These are phyloP conservation scores for Zygaena filipendulae DNA, from an alignment of 2,888 invertebrate genomes.

Conservation along the genomic window DNA sequence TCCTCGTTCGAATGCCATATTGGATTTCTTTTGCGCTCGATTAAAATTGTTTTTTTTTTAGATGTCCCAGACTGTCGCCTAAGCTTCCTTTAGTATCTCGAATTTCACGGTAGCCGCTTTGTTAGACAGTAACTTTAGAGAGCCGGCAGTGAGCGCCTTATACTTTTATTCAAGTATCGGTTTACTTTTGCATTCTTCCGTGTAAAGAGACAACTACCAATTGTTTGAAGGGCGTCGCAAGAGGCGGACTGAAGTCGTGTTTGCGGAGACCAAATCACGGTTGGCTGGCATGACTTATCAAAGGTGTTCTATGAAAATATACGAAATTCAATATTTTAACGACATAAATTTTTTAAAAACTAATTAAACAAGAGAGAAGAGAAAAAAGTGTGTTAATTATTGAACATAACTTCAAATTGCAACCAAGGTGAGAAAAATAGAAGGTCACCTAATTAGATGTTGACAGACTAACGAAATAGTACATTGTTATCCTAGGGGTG, in stretches of 20 bases:
- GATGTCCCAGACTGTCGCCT: slow-evolving; percentile 54
- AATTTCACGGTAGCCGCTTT: slow-evolving; percentile 62
- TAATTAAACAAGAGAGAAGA: too few relatives aligned
- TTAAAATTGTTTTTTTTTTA: slow-evolving; percentile 47
- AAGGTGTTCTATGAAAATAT: too few relatives aligned
- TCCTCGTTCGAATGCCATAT: slow-evolving; percentile 54
- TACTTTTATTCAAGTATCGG: slow-evolving; percentile 42
- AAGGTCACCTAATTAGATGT: too few relatives aligned
- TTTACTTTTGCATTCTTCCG: slow-evolving; percentile 31
- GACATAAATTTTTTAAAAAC: too few relatives aligned
- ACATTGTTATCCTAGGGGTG: too few relatives aligned
- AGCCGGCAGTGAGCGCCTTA: slow-evolving; percentile 34
- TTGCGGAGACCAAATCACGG: slow-evolving; percentile 24
- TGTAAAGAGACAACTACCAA: too few relatives aligned
- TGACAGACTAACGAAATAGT: too few relatives aligned
- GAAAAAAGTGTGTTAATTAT: too few relatives aligned
- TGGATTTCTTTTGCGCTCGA: slow-evolving; percentile 59
- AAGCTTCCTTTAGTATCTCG: slow-evolving; percentile 52
- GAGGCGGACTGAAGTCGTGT: slow-evolving; percentile 44
- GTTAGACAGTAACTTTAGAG: slow-evolving; percentile 42
- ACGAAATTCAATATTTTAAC: too few relatives aligned
- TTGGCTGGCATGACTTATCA: too few relatives aligned
- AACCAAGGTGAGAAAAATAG: too few relatives aligned
- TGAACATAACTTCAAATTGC: too few relatives aligned
- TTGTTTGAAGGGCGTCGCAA: slow-evolving; percentile 41